Evolutionary conservation across 2,113 vertebrate species (phyloP).

Genomic region (Sebastes fasciatus): DNA sequence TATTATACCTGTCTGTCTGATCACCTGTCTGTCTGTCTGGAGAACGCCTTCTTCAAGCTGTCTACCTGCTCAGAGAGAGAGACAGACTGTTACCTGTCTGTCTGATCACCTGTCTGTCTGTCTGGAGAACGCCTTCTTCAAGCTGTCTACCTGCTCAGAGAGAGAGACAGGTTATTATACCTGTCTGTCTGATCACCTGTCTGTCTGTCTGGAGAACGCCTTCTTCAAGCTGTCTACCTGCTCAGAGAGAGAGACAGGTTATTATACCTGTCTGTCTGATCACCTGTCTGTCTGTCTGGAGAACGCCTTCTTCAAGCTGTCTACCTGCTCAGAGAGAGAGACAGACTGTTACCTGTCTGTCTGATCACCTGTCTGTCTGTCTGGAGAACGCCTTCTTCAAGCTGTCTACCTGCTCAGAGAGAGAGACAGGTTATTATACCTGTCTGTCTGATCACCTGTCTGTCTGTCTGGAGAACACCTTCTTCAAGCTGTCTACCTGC

Average conservation of each 20-base stretch:
- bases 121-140: conserved; percentile 96
- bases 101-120: conserved; percentile 85
- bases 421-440: neutral
- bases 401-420: conserved; percentile 87
- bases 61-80: conserved; percentile 82
- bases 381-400: conserved; percentile 97
- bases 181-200: neutral
- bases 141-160: conserved; percentile 88
- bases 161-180: neutral
- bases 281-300: conserved; percentile 93
- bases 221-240: conserved; percentile 96
- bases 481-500: conserved; percentile 95
- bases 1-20: neutral
- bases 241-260: neutral
- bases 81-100: neutral
- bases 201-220: conserved; percentile 94
- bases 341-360: neutral
- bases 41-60: conserved; percentile 97
- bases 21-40: conserved; percentile 91
- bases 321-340: conserved; percentile 78
- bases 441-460: neutral
- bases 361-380: conserved; percentile 85
- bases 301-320: conserved; percentile 97
- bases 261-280: neutral
- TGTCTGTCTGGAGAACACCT: conserved; percentile 95